These are phyloP conservation scores for Merops nubicus DNA, from an alignment of 2,113 vertebrate species.

Conservation along the genomic window DNA sequence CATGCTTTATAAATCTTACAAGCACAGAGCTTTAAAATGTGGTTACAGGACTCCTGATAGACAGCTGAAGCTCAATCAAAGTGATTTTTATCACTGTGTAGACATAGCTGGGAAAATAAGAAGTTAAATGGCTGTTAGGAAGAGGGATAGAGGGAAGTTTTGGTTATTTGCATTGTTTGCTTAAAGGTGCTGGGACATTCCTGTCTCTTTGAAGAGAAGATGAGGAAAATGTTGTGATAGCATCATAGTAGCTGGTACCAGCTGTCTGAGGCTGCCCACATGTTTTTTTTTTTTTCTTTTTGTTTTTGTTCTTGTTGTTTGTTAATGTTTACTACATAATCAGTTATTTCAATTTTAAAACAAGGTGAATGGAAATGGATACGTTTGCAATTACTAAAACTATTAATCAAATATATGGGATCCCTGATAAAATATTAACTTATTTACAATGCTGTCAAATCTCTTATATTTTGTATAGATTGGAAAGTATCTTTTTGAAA, in stretches of 20 bases:
- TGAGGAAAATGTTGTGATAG: background rate
- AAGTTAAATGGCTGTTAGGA: background rate
- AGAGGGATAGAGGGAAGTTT: background rate
- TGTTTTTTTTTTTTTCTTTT: background rate
- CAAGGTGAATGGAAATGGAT: background rate
- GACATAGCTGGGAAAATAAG: background rate
- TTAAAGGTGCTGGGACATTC: background rate
- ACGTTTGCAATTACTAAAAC: background rate
- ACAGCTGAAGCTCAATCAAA: background rate
- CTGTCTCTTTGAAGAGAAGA: background rate
- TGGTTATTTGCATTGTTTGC: background rate
- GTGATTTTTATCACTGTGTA: background rate
- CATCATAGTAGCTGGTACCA: background rate
- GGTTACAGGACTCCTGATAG: background rate
- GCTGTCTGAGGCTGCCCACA: background rate
- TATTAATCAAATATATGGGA: background rate
- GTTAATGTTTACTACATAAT: background rate
- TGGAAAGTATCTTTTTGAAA: background rate
- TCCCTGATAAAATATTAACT: background rate
- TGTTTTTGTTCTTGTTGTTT: no score
- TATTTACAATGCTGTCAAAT: background rate
- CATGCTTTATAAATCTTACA: background rate
- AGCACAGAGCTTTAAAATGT: background rate
- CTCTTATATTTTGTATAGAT: background rate
- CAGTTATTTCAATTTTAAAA: background rate